These are phyloP conservation scores for Adoxophyes honmai DNA, from an alignment of 1,140 invertebrate species.

Conservation along the genomic window DNA sequence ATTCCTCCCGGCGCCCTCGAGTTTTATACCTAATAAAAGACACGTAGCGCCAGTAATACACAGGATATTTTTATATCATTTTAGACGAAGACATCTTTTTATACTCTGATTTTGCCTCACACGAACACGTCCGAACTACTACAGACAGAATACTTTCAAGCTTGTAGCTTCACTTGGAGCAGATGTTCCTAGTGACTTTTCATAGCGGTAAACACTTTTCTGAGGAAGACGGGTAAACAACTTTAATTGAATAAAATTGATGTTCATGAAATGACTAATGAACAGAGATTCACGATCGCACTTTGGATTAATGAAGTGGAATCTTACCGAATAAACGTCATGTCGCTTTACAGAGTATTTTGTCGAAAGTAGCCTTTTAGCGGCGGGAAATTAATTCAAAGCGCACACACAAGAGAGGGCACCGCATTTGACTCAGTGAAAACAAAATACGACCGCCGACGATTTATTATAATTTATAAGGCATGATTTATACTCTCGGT, in stretches of 20 bases:
- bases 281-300: too few species aligned
- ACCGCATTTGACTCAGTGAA: neutral
- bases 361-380: constrained; percentile 16
- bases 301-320: too few species aligned
- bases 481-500: too few species aligned
- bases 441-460: neutral
- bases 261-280: too few species aligned
- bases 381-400: constrained; percentile 20
- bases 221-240: too few species aligned
- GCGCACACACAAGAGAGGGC: neutral
- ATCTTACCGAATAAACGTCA: constrained; percentile 18
- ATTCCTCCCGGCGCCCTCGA: constrained; percentile 29
- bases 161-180: too few species aligned
- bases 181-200: too few species aligned
- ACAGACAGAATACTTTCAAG: too few species aligned
- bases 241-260: too few species aligned
- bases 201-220: too few species aligned
- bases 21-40: constrained; percentile 41
- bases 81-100: neutral
- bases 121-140: too few species aligned
- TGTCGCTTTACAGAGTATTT: constrained; percentile 19
- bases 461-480: neutral
- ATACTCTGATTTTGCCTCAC: constrained; percentile 5
- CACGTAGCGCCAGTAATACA: constrained; percentile 27
- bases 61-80: constrained; percentile 21